These are phyloP conservation scores for Pristis pectinata DNA, from an alignment of 2,797 vertebrate species.

Conservation along the genomic window DNA sequence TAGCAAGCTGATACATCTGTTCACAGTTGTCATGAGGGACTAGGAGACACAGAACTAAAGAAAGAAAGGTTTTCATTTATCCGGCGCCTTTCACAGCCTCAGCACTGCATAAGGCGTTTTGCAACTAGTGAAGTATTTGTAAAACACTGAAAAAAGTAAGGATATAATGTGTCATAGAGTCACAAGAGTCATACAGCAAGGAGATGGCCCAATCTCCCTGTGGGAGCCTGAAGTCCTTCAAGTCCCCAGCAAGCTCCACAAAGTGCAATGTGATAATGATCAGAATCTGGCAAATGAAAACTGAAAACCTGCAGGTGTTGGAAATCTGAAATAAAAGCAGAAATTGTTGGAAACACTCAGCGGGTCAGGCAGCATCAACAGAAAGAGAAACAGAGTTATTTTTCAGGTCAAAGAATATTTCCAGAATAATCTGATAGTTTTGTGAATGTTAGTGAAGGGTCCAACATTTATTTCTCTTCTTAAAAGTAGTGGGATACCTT, in stretches of 20 bases:
- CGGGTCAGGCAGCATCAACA: no score
- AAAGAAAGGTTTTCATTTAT: not conserved
- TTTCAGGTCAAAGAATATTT: no score
- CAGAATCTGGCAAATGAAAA: not conserved
- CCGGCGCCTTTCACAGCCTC: not conserved
- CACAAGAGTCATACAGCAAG: no score
- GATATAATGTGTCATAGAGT: no score
- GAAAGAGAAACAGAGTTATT: no score
- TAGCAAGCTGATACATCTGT: no score
- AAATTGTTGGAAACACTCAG: no score
- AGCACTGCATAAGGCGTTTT: not conserved
- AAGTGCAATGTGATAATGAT: not conserved
- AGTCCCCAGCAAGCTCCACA: not conserved
- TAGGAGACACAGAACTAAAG: not conserved
- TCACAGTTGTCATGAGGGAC: no score
- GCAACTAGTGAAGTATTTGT: not conserved
- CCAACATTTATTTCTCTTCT: not conserved
- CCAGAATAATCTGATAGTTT: not conserved
- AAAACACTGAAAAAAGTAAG: no score
- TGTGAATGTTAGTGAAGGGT: not conserved
- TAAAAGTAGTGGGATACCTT: not conserved
- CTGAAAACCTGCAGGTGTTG: no score
- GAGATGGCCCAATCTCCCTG: no score
- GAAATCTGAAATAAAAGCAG: no score
- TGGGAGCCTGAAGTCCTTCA: not conserved